Base-by-base conservation (phyloP, 2,888 invertebrate genomes). In the Ariolimax columbianus region DNA sequence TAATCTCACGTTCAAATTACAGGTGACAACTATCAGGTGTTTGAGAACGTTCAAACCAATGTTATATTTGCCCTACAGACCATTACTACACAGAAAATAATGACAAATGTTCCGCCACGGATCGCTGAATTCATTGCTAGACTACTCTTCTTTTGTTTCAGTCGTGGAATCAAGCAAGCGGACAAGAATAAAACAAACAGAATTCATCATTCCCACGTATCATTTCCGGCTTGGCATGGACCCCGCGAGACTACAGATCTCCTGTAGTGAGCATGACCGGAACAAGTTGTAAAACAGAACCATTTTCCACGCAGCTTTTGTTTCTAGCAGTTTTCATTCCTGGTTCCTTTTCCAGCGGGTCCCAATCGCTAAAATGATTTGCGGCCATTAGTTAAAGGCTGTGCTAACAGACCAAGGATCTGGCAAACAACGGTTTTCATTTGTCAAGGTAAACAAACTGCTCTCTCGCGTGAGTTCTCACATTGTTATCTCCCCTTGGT, bases 281-380 rank as follows among this genome's bases (percentile, higher is more conserved):
- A 82, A 82, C 82, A 75, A 82, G 82, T 59, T 73, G 82, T 82
- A 75, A 82, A 82, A 82, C 73, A 63, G 63, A 72, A 73, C 59
- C 75, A 75, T 73, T 82, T 82, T 82, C 75, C 73, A 82, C 63
- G 75, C 75, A 47, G 82, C 82, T 73, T 82, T 82, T 82, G 73
- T 82, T 75, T 75, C 73, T 75, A 63, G 30, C 63, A 43, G 82
- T 75, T 73, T 33, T 26, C 47, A 43, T 79, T 68, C 79, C n/a
- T 30, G 79, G 68, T 55, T 82, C 82, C 63, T 82, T 82, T 63
- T 47, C 63, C 36, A 59, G 66, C 59, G 43, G 82, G 36, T 59
- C 55, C 82, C 83, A 47, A 83, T 78, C 55, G 83, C 83, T 83
- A 68, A 83, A 83, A 83, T 83, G 83, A 83, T 83, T 77, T 83